Evolutionary conservation across 2,797 vertebrate genomes (phyloP).

Genomic region (Numenius phaeopus): DNA sequence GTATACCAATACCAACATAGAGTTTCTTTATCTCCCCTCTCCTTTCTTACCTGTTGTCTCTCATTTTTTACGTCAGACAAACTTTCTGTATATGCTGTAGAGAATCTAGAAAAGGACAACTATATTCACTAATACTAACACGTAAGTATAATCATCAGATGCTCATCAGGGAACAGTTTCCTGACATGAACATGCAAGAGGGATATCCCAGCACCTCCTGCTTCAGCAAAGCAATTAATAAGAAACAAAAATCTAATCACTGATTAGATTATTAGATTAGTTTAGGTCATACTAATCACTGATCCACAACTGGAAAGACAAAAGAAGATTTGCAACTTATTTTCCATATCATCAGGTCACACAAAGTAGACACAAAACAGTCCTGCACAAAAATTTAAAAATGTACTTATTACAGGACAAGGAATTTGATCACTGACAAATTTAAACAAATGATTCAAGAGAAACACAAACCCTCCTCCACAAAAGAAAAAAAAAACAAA

Average conservation of each 20-base stretch:
- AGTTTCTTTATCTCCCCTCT: neutral
- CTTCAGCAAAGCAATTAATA: neutral
- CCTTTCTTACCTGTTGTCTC: neutral
- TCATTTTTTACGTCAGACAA: neutral
- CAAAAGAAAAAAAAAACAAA: no score
- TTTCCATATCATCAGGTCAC: neutral
- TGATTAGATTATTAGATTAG: neutral
- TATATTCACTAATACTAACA: neutral
- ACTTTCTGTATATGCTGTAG: neutral
- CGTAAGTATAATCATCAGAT: neutral
- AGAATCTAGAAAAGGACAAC: neutral
- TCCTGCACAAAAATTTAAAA: neutral
- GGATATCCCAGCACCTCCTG: neutral
- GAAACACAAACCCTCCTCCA: neutral
- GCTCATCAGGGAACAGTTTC: neutral
- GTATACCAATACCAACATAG: neutral
- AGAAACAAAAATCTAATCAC: neutral
- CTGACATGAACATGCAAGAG: neutral
- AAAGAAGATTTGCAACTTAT: neutral
- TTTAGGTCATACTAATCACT: neutral
- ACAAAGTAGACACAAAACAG: neutral
- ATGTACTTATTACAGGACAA: neutral
- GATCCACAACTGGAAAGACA: neutral
- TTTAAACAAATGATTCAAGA: neutral
- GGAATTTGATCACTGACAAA: neutral